Evolutionary conservation across 2,113 vertebrate genomes (phyloP).

Genomic region (Campylomormyrus tamandua): DNA sequence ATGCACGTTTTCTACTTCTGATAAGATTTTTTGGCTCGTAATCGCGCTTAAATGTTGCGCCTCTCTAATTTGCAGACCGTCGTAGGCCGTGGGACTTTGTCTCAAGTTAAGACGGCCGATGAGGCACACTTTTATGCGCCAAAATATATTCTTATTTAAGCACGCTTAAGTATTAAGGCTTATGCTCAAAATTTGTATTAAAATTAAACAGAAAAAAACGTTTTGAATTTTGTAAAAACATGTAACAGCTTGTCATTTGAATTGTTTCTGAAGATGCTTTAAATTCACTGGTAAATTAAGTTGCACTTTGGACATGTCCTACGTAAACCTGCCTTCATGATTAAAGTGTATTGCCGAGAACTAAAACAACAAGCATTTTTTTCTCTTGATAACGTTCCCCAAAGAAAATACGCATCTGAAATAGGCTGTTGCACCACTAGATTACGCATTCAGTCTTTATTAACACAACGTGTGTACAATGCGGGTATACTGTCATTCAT

Average conservation of each 20-base stretch:
- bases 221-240: not conserved
- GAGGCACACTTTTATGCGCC: not conserved
- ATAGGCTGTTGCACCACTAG: not conserved
- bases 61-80: not conserved
- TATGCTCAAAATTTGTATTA: not conserved
- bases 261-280: not conserved
- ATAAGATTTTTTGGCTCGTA: not conserved
- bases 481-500: not conserved
- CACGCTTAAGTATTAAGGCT: not conserved
- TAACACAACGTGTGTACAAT: not conserved
- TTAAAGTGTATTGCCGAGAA: not conserved
- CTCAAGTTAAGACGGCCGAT: not conserved
- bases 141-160: not conserved
- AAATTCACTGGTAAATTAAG: not conserved
- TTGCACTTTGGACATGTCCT: not conserved
- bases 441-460: slow-evolving; percentile 1
- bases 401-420: not conserved
- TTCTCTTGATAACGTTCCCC: not conserved
- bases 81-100: not conserved
- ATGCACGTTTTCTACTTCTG: not conserved
- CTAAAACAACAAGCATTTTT: not conserved
- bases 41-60: not conserved
- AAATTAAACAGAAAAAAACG: not conserved
- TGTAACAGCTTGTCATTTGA: not conserved
- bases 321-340: not conserved